Percentiles rank a stretch among this genome's conserved stretches.
These are phyloP conservation scores for Neolamprologus variostigma DNA, from an alignment of 2,113 vertebrate species.

Conservation along the genomic window DNA sequence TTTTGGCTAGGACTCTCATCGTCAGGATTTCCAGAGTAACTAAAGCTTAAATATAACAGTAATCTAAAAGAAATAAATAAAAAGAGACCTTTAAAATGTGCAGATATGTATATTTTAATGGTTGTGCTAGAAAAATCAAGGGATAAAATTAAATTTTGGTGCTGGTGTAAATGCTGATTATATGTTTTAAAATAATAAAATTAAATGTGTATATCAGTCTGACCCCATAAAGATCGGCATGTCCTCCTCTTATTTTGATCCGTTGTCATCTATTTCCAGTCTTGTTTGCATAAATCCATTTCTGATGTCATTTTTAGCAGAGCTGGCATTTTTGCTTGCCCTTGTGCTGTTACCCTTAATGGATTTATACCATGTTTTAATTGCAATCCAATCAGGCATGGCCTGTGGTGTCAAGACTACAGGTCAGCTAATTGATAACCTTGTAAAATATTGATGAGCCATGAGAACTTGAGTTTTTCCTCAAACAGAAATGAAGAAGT, in stretches of 20 bases:
- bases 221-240: neutral
- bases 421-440: slow-evolving; percentile 44
- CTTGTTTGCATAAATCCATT: slow-evolving; percentile 26
- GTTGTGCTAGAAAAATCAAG: neutral
- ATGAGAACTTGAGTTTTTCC: neutral
- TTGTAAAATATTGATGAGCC: slow-evolving; percentile 35
- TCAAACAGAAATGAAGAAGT: neutral
- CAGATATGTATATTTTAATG: neutral
- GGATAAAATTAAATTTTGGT: accelerated
- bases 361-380: slow-evolving; percentile 40
- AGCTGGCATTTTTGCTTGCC: neutral
- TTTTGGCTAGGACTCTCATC: neutral
- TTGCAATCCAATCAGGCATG: slow-evolving; percentile 24
- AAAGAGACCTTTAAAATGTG: neutral
- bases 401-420: slow-evolving; percentile 43
- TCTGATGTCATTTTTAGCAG: neutral
- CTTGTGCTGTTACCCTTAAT: slow-evolving; percentile 9
- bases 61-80: neutral
- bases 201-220: neutral
- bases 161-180: neutral
- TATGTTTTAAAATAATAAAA: neutral
- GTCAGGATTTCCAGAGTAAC: neutral
- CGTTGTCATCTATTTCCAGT: neutral
- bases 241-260: neutral
- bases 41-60: neutral